Conservation (phyloP, 2,113 vertebrate genomes). For the Hippolais icterina region DNA sequence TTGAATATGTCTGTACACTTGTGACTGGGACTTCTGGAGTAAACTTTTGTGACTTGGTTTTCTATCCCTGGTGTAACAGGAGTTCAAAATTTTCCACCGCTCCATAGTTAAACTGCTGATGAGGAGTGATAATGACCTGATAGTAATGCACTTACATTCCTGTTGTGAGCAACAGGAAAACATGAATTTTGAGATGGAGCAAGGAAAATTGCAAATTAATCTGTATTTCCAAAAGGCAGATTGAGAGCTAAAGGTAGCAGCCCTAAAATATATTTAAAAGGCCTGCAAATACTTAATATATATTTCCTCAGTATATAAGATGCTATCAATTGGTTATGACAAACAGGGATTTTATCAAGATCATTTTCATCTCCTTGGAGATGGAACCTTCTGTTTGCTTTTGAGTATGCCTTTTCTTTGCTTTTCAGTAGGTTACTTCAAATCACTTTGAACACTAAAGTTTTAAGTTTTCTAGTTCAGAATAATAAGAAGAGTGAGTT, state of each 20-base stretch:
- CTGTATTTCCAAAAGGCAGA: not conserved
- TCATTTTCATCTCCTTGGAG: not conserved
- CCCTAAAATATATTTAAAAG: not conserved
- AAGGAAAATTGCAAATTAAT: not conserved
- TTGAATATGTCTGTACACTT: not conserved
- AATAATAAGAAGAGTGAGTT: not conserved
- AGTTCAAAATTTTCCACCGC: not conserved
- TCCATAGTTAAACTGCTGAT: not conserved
- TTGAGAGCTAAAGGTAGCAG: not conserved
- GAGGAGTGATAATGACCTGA: not conserved
- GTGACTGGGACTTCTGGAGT: not conserved
- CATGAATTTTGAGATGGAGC: not conserved
- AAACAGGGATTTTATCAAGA: not conserved
- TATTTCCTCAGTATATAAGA: not conserved
- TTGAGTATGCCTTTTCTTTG: not conserved
- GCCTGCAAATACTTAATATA: not conserved
- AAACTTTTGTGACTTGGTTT: not conserved
- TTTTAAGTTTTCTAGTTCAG: not conserved
- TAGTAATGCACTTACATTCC: not conserved
- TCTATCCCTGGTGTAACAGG: not conserved
- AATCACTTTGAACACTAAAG: not conserved
- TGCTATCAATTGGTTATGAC: not conserved
- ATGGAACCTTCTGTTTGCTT: not conserved
- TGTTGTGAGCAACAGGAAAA: not conserved
- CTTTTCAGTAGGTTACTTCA: not conserved